phyloP scores from a whole-genome alignment of 2,888 invertebrate genomes.

The Loripinus fragilis region DNA sequence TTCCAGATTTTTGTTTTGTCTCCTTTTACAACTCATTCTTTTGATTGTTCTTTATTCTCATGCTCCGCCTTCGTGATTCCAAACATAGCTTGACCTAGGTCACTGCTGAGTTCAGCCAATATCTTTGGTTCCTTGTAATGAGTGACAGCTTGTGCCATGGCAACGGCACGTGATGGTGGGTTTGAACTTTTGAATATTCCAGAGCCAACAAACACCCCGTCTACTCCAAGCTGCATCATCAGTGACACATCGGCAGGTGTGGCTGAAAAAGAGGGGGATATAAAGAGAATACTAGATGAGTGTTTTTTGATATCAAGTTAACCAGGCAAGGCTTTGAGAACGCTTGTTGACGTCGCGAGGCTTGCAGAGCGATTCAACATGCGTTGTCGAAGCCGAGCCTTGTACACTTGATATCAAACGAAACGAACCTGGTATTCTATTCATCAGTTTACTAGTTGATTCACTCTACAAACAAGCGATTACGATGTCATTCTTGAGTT shows the following conservation, averaged over 20 bases:
- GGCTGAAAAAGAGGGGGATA: conserved; percentile 72
- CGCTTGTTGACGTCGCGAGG: too few species aligned
- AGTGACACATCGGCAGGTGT: conserved; percentile 81
- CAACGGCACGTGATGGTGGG: conserved; percentile 75
- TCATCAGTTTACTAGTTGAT: too few species aligned
- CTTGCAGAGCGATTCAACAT: too few species aligned
- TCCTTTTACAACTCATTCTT: conserved; percentile 38
- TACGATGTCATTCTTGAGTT: too few species aligned
- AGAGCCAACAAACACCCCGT: conserved; percentile 82
- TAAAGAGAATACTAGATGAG: too few species aligned
- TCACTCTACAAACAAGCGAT: too few species aligned
- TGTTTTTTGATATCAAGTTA: too few species aligned
- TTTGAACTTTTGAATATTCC: conserved; percentile 81
- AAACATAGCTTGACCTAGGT: conserved; percentile 80
- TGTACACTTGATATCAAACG: too few species aligned
- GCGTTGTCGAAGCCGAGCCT: too few species aligned
- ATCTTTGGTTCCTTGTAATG: conserved; percentile 78
- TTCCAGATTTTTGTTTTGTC: conserved; percentile 67
- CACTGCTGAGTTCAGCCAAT: conserved; percentile 76
- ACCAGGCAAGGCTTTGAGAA: too few species aligned
- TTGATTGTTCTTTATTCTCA: conserved; percentile 14
- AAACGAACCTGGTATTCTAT: too few species aligned
- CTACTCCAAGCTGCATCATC: conserved; percentile 82
- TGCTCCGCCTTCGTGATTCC: conserved; percentile 63
- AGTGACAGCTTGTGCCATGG: conserved; percentile 81